A percentile compares a stretch with the other conserved stretches of the same genome.
phyloP scores from a whole-genome alignment of 2,797 vertebrate species.

The Melanogrammus aeglefinus region DNA sequence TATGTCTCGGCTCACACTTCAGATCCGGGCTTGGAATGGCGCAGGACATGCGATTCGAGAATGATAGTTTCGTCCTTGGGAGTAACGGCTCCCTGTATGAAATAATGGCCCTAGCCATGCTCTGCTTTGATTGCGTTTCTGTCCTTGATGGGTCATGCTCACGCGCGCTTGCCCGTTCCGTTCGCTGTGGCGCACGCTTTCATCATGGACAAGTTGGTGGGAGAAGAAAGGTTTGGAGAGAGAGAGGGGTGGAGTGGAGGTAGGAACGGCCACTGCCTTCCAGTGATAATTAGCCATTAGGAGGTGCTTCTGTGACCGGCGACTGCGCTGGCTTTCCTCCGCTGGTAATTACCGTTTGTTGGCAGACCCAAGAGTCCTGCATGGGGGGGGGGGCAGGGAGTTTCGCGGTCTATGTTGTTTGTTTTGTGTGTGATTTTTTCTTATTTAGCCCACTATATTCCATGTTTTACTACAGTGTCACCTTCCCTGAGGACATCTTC shows the following conservation, averaged over 20 bases:
- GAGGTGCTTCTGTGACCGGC: slow-evolving; percentile 55
- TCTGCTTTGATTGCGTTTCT: slow-evolving; percentile 45
- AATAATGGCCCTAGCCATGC: slow-evolving; percentile 26
- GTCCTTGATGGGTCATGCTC: slow-evolving; percentile 54
- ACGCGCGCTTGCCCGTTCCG: slow-evolving; percentile 19
- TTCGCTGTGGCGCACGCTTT: neutral
- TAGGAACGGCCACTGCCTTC: slow-evolving; percentile 42
- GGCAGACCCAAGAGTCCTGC: slow-evolving; percentile 47
- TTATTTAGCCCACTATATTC: neutral
- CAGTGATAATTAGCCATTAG: slow-evolving; percentile 68
- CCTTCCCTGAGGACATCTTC: neutral
- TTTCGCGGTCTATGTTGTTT: slow-evolving; percentile 25
- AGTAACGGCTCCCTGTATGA: slow-evolving; percentile 37
- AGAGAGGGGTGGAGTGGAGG: slow-evolving; percentile 26
- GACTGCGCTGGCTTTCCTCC: slow-evolving; percentile 55
- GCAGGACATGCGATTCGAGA: slow-evolving; percentile 37
- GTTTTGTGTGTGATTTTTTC: slow-evolving; percentile 22
- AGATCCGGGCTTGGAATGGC: slow-evolving; percentile 23
- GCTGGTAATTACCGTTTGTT: slow-evolving; percentile 62
- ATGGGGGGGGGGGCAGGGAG: slow-evolving; percentile 19
- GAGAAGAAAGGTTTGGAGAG: slow-evolving; percentile 52
- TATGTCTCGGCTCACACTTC: slow-evolving; percentile 26
- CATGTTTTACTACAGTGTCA: neutral
- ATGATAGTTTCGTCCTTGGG: slow-evolving; percentile 12
- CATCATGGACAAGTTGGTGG: slow-evolving; percentile 45